Conservation (phyloP, 2,888 invertebrate species). For the Scaeva pyrastri region DNA sequence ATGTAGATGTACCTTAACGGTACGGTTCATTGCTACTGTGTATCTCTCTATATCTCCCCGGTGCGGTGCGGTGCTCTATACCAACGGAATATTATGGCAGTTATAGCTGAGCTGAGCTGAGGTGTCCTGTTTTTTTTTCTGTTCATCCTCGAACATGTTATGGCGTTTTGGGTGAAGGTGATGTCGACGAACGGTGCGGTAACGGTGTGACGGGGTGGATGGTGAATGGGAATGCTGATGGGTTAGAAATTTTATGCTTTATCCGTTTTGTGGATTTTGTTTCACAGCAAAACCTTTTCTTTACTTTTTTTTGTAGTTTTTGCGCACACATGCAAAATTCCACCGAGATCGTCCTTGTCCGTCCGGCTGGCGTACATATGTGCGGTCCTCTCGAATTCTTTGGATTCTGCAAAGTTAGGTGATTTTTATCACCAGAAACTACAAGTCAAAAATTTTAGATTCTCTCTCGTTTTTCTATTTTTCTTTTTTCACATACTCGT, state of each 20-base stretch:
- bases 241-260: conserved; percentile 70
- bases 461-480: not conserved
- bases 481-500: too few species aligned
- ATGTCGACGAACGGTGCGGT: too few species aligned
- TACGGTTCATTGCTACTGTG: conserved; percentile 18
- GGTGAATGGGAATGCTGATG: conserved; percentile 4
- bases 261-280: conserved; percentile 73
- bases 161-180: conserved; percentile 2
- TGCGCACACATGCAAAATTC: conserved; percentile 65
- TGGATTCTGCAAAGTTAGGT: conserved; percentile 44
- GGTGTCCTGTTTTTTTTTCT: too few species aligned
- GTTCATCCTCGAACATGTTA: conserved; percentile 24
- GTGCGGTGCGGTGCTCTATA: not conserved
- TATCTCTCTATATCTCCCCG: conserved; percentile 8
- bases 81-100: conserved; percentile 47
- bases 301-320: conserved; percentile 7
- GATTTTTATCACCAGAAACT: conserved; percentile 67
- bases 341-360: conserved; percentile 21
- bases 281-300: conserved; percentile 50
- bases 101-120: conserved; percentile 50
- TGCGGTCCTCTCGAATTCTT: conserved; percentile 45
- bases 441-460: conserved; percentile 62
- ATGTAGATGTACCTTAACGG: not conserved
- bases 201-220: too few species aligned
- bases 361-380: conserved; percentile 3